Conservation (phyloP, 2,797 vertebrate genomes). For the Danio aesculapii region DNA sequence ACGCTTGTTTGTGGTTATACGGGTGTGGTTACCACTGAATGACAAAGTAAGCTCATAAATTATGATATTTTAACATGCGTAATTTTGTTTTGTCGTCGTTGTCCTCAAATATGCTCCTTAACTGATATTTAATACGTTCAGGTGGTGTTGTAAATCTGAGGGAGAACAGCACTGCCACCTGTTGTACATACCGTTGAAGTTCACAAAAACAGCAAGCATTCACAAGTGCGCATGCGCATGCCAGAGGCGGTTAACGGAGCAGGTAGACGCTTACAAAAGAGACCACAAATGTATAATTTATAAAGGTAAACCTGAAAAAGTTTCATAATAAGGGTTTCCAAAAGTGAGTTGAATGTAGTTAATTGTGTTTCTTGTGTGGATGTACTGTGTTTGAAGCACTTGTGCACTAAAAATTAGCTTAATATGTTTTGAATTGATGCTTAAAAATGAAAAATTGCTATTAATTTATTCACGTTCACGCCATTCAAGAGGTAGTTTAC, state of each 20-base stretch:
- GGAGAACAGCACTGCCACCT: constrained; percentile 39
- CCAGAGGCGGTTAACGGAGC: neutral
- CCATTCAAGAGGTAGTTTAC: no score
- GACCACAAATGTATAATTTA: neutral
- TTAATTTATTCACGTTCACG: no score
- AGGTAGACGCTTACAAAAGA: neutral
- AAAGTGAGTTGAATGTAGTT: neutral
- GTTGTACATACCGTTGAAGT: neutral
- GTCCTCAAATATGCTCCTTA: neutral
- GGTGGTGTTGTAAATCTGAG: neutral
- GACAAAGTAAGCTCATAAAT: neutral
- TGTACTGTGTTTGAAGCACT: neutral
- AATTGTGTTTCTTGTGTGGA: neutral
- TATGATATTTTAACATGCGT: neutral
- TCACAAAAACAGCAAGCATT: neutral
- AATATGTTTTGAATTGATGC: no score
- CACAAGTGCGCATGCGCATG: constrained; percentile 16
- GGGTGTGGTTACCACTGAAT: neutral
- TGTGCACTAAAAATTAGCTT: neutral
- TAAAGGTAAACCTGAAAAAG: neutral
- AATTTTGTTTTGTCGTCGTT: neutral
- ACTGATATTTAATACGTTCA: neutral
- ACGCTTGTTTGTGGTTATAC: neutral
- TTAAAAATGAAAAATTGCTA: no score
- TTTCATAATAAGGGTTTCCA: neutral